Evolutionary conservation across 2,888 invertebrate genomes (phyloP).

Genomic region (Proisotoma minuta): DNA sequence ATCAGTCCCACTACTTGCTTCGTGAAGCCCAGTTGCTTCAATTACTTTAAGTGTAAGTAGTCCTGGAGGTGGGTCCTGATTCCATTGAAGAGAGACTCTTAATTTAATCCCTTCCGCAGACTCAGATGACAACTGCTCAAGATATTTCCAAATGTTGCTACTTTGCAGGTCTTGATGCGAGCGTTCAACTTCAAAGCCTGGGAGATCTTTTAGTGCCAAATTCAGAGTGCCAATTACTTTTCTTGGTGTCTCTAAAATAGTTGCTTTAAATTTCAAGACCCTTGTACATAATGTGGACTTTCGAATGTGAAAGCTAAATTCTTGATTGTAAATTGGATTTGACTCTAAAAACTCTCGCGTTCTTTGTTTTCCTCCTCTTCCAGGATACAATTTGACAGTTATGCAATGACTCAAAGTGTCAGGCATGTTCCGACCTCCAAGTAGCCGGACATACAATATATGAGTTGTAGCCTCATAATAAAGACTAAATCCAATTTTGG

Average conservation of each 20-base stretch:
- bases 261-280: conserved; percentile 41
- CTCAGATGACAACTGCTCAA: conserved; percentile 36
- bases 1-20: conserved; percentile 34
- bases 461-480: conserved; percentile 38
- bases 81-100: conserved; percentile 42
- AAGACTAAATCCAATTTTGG: conserved; percentile 40
- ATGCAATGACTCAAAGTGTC: conserved; percentile 31
- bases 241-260: conserved; percentile 32
- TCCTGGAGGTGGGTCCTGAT: conserved; percentile 39
- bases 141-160: conserved; percentile 38
- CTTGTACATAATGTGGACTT: conserved; percentile 40
- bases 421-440: conserved; percentile 44
- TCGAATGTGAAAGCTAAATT: conserved; percentile 44
- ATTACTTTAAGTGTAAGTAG: conserved; percentile 42
- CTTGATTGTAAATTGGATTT: conserved; percentile 44
- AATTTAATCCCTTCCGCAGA: conserved; percentile 41
- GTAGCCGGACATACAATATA: conserved; percentile 37
- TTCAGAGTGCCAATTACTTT: conserved; percentile 43
- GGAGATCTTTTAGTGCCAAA: conserved; percentile 42
- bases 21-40: conserved; percentile 46
- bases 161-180: conserved; percentile 35
- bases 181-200: conserved; percentile 31
- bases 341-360: conserved; percentile 36
- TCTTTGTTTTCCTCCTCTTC: conserved; percentile 40
- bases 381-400: conserved; percentile 44